Evolutionary conservation across 2,888 invertebrate species (phyloP), one percentile per base, ranked within the genome.

Genomic region (Shargacucullia verbasci): DNA sequence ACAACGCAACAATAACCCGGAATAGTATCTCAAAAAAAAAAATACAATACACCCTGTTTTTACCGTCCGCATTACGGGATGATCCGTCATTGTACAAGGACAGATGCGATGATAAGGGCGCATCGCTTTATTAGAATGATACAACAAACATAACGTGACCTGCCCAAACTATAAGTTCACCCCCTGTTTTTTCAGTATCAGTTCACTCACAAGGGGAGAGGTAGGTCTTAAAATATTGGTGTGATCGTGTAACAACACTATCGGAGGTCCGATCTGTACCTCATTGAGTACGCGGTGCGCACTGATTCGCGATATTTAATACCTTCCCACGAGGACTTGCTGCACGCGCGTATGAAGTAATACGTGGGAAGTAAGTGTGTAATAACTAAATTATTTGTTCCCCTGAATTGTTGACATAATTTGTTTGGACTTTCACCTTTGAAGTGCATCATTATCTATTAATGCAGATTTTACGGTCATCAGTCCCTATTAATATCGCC

Each of bases 81-180:
- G 89, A 93, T 93, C 92, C 88, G 87, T 90, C 92, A 91, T 90
- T 91, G 91, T 88, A 81, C 83, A 80, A 80, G 76, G 83, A 88
- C 89, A 91, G 93, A 93, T 92, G 89, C 86, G 82, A 78, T 89
- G 92, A 93, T 93, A 92, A 90, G 87, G 76, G 86, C 82, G 86
- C 88, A 87, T 89, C 89, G 87, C 82, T 90, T 88, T 91, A 91
- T 92, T 91, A 90, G 89, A 86, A 84, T 85, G 81, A 85, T 78
- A 79, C 81, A 71, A 70, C 92, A 87, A 87, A 66, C 31, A 10
- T 80, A 80, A 39, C 35, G 40, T 70, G 89, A 84, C 46, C 88
- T 63, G 49, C 63, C 63, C 59, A 64, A 71, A 70, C 54, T 52
- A 55, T 59, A 39, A 40, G 39, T 35, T n/a, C 9, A 25, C 14